Evolutionary conservation across 2,888 invertebrate genomes (phyloP).

Genomic region (Microplitis manilae): DNA sequence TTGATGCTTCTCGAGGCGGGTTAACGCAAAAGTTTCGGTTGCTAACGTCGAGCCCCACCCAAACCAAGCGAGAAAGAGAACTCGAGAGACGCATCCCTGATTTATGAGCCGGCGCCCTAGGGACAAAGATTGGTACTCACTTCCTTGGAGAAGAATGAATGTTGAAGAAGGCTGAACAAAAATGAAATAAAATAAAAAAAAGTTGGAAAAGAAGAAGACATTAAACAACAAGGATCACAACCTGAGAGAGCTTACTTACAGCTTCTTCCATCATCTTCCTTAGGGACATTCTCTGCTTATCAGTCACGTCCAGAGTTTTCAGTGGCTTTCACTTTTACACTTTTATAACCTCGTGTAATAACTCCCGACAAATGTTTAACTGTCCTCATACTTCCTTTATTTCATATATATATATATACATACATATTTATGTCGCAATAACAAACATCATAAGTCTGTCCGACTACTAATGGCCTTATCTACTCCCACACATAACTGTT

Average conservation of each 20-base stretch:
- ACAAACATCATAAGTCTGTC: not conserved
- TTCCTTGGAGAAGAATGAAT: constrained; percentile 32
- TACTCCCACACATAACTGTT: not conserved
- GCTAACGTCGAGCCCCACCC: constrained; percentile 29
- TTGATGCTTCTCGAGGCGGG: constrained; percentile 46
- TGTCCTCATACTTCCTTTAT: not conserved
- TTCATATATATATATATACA: not conserved
- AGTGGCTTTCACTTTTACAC: not conserved
- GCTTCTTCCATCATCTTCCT: constrained; percentile 29
- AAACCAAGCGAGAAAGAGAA: constrained; percentile 32
- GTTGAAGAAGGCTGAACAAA: constrained; percentile 34
- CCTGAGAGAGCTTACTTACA: constrained; percentile 37
- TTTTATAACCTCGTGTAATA: constrained; percentile 5
- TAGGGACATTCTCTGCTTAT: constrained; percentile 38
- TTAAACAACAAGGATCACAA: constrained; percentile 45
- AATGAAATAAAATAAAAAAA: constrained; percentile 30
- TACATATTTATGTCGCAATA: not conserved
- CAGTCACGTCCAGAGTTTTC: constrained; percentile 35
- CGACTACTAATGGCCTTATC: not conserved
- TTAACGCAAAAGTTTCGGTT: constrained; percentile 56
- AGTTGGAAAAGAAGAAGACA: constrained; percentile 34
- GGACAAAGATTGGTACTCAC: constrained; percentile 45
- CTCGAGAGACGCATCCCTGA: constrained; percentile 55
- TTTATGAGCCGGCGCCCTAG: constrained; percentile 55
- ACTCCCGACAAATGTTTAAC: not conserved